Evolutionary conservation across 2,797 vertebrate genomes (phyloP), one percentile per base, ranked within the genome.

Genomic region (Menidia menidia): DNA sequence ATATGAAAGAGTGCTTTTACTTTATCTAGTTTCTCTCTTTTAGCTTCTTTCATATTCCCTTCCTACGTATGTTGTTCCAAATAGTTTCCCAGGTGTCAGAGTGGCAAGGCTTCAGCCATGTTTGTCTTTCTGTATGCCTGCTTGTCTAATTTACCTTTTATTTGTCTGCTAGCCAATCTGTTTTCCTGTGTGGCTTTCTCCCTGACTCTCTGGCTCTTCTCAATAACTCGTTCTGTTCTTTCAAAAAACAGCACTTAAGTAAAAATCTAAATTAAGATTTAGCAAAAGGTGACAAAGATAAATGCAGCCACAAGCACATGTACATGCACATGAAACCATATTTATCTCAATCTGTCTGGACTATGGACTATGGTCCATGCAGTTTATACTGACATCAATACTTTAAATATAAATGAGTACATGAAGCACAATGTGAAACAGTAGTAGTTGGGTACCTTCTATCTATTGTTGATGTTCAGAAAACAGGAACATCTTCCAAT

Each of bases 1-100:
- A 83, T 93, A 95, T 93, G 88, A 91, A 90, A 92, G 89, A 87
- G 75, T 86, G 84, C 84, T 88, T 93, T 92, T 88, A 81, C 88
- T 92, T 93, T 88, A 89, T 91, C 87, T 88, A 78, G 57, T 88
- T 91, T 89, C 67, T 85, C 81, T 78, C 67, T 71, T 71, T 80
- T 81, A 69, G 56, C 53, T 71, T 80, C 84, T 73, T 64, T 51
- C 58, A 77, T 50, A 57, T 60, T 51, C 68, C 54, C 58, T 79
- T 25, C 60, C 71, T 68, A 57, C 18, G 35, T 72, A 73, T 65
- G 76, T 83, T 78, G 81, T 81, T 82, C 84, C 84, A 87, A 83
- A 87, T 85, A 81, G 69, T 81, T 82, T 84, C 70, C 71, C 60
- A 35, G 75, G 70, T 89, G 88, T 90, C 88, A 88, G 71, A 88